phyloP scores from a whole-genome alignment of 2,888 invertebrate genomes.

The Eretmocerus hayati region DNA sequence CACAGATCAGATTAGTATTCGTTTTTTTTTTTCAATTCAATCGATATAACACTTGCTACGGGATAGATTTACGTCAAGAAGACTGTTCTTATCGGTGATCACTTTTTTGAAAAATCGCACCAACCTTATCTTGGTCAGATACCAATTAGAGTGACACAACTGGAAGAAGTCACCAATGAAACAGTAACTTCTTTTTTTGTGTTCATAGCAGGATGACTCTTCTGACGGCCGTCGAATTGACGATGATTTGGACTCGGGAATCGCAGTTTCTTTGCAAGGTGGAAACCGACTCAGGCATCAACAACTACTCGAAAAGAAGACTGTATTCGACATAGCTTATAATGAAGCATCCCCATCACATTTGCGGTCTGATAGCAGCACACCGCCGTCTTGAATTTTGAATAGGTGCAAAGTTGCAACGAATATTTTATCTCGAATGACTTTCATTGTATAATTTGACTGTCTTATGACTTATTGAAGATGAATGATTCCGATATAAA shows the following conservation, averaged over 20 bases:
- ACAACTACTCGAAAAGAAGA: slow-evolving; percentile 70
- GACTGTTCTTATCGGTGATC: no score
- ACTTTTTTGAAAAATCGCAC: no score
- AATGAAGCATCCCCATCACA: slow-evolving; percentile 83
- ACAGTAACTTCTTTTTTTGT: neutral
- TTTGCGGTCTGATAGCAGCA: slow-evolving; percentile 71
- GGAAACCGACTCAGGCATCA: slow-evolving; percentile 42
- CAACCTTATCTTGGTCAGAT: no score
- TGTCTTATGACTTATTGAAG: no score
- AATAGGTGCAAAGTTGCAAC: no score
- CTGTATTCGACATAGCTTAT: slow-evolving; percentile 88
- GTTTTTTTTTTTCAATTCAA: no score
- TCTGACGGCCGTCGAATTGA: slow-evolving; percentile 23
- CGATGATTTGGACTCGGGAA: slow-evolving; percentile 61
- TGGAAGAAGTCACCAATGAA: neutral
- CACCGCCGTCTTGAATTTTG: slow-evolving; percentile 50
- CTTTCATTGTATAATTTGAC: no score
- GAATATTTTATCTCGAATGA: no score
- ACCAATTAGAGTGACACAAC: neutral
- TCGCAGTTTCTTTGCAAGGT: slow-evolving; percentile 57
- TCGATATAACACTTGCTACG: no score
- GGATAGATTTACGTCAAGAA: no score
- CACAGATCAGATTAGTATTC: no score
- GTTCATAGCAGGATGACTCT: slow-evolving; percentile 24
- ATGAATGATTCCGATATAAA: no score